Base-by-base conservation (phyloP, 2,113 vertebrate genomes). In the Python bivittatus region DNA sequence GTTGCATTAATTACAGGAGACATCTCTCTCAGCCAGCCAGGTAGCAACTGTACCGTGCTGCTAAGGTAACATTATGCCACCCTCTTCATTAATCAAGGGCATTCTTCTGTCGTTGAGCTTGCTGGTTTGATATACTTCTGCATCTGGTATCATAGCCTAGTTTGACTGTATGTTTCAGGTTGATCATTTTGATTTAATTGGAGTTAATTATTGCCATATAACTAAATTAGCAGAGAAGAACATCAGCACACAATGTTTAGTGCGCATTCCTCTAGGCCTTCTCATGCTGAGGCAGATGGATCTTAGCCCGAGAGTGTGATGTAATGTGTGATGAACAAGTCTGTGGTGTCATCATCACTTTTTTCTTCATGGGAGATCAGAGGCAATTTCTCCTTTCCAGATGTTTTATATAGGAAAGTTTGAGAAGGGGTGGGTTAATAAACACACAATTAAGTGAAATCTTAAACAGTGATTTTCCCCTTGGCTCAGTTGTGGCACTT, bases 1-100 rank as follows among this genome's bases (percentile, higher is more conserved):
- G 94, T 96, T 94, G 88, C 44, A 60, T 97, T 97, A 97, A 97
- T 97, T 97, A 97, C 72, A 91, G 72, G 93, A 94, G 95, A 93
- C 58, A 93, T 95, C 95, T 94, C 95, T 96, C 94, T 93, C 94
- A 96, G 95, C 90, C 94, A 96, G 88, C 92, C 88, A 84, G 93
- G 91, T 89, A 92, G 92, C 53, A 58, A 44, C 92, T 38, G 72
- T 48, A 93, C 91, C 89, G 56, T 57, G 23, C 95, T 93, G 92
- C 92, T 91, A 95, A 89, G 48, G 23, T 9, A 68, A 95, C 92
- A 93, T 58, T 90, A 2, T 29, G 89, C 90, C 86, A 91, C 60
- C 90, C 68, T 88, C 53, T 91, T 93, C 92, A 90, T 95, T 94
- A 95, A 94, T 94, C 93, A 95, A 3, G 90, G 85, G 12, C 88